Conservation (phyloP, 2,888 invertebrate genomes). For the Agrotis exclamationis region DNA sequence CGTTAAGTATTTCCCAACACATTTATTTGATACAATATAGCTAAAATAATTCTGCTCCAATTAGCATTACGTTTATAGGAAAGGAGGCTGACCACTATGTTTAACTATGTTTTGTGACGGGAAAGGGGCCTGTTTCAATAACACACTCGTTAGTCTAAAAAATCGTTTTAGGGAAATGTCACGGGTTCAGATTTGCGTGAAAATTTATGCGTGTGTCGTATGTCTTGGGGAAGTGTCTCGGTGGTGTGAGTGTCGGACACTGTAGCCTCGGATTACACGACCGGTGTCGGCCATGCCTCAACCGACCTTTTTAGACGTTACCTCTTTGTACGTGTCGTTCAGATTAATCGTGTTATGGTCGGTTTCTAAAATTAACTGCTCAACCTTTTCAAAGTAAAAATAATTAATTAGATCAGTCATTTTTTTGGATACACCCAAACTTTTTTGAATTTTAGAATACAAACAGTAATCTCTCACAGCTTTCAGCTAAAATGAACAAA, state of each 20-base stretch:
- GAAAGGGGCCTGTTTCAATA: constrained; percentile 49
- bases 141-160: constrained; percentile 71
- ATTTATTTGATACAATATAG: constrained; percentile 41
- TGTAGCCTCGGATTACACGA: constrained; percentile 67
- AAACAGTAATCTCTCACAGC: neutral
- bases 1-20: constrained; percentile 43
- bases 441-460: neutral
- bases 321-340: constrained; percentile 51
- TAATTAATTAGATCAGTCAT: constrained; percentile 34
- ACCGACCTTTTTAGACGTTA: constrained; percentile 64
- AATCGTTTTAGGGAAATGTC: constrained; percentile 68
- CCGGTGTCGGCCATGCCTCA: constrained; percentile 56
- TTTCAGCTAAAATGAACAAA: constrained; percentile 4
- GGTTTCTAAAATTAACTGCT: constrained; percentile 32
- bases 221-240: constrained; percentile 77
- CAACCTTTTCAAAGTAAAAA: constrained; percentile 29
- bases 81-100: constrained; percentile 28
- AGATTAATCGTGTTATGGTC: constrained; percentile 47
- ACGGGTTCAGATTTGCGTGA: constrained; percentile 80
- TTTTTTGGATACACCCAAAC: neutral
- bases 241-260: constrained; percentile 67
- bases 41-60: constrained; percentile 50
- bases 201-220: constrained; percentile 82
- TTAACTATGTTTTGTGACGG: constrained; percentile 20
- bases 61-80: constrained; percentile 35